Conservation (phyloP, 2,113 vertebrate species). For the Elephantulus edwardii region DNA sequence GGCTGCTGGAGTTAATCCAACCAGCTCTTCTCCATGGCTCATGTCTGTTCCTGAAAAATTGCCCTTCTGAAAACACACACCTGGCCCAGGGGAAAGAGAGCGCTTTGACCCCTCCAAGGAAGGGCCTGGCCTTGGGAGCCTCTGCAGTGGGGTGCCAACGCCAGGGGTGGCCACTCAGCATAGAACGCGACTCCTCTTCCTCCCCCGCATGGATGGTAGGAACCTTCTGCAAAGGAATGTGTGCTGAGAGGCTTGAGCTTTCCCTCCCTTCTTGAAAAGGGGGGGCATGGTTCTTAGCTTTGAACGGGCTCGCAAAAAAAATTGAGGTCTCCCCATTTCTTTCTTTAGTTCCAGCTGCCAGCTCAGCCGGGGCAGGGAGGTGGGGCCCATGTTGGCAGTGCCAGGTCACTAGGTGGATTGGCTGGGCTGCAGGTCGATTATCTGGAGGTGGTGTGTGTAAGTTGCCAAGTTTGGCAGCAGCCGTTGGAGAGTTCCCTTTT, state of each 20-base stretch:
- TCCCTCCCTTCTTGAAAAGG: conserved; percentile 20
- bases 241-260: conserved; percentile 24
- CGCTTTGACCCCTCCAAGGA: conserved; percentile 16
- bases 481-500: conserved; percentile 1
- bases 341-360: conserved; percentile 42
- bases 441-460: neutral
- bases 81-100: conserved; percentile 27
- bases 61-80: conserved; percentile 13
- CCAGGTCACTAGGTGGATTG: neutral
- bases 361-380: conserved; percentile 33
- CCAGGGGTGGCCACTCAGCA: too few species aligned
- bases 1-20: neutral
- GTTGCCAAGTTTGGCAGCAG: neutral
- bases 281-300: neutral
- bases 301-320: neutral
- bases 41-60: neutral
- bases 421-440: neutral
- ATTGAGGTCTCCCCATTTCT: neutral
- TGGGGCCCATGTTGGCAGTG: conserved; percentile 25
- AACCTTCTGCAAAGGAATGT: neutral
- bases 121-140: neutral
- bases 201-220: neutral
- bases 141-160: too few species aligned
- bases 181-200: neutral
- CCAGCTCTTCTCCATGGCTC: neutral